Evolutionary conservation across 2,888 invertebrate genomes (phyloP), one percentile per base, ranked within the genome.

Genomic region (Lycocerus yunnanus): DNA sequence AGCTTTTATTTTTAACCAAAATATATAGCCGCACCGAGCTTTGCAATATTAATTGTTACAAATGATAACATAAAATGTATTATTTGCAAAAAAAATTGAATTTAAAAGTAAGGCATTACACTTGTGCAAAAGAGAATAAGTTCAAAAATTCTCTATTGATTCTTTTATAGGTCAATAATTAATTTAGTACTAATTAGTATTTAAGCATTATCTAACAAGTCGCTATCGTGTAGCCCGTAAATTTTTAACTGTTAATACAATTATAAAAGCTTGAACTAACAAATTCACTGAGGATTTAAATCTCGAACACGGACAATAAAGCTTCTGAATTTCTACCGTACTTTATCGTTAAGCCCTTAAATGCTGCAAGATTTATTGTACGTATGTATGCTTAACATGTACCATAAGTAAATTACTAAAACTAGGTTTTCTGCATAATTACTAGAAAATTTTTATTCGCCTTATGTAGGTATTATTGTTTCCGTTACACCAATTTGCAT

Each of bases 241-340:
- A 63, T 63, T 63, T 63, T 63, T 63, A 63, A 18, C 61, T 63
- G 61, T 63, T 63, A 63, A 63, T 18, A 63, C 61, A 43, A 43
- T 43, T 43, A 43, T 43, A 43, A 43, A 43, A 43, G 43, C 61
- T 63, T 16, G 15, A 60, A 63, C 61, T 63, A 63, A 63, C 61
- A 63, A 60, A 63, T 63, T 63, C 14, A 18, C 20, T 63, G 13
- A 18, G 61, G 61, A 63, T 63, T 63, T 63, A 63, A 63, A 63
- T 63, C 18, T 18, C 18, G 16, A 63, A 63, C 18, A 63, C 18
- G 18, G 16, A 63, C 61, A 63, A 63, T 63, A 63, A 63, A 63
- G 61, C 61, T 63, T 63, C 18, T 63, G 61, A 18, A 63, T 63
- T 63, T 15, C 61, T 63, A 20, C 61, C 61, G 61, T 63, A 63